phyloP scores from a whole-genome alignment of 2,797 vertebrate genomes.

The Capromys pilorides region DNA sequence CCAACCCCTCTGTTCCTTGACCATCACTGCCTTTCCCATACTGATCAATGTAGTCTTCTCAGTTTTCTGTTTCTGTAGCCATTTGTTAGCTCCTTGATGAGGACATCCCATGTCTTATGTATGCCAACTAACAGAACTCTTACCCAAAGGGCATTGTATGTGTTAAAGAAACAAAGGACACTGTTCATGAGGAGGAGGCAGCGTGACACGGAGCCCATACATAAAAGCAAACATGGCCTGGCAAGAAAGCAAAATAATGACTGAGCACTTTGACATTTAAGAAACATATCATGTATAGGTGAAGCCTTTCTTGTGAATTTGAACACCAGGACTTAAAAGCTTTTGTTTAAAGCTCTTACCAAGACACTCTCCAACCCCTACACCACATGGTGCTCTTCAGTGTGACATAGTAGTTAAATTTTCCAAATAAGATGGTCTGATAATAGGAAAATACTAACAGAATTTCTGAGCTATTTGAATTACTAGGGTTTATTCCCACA shows the following conservation, averaged over 20 bases:
- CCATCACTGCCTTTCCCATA: neutral
- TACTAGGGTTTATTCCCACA: neutral
- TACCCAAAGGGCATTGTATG: neutral
- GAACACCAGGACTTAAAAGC: neutral
- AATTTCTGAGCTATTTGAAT: neutral
- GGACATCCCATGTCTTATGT: neutral
- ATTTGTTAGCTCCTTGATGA: conserved; percentile 10
- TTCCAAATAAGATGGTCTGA: neutral
- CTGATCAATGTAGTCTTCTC: neutral
- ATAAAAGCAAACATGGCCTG: neutral
- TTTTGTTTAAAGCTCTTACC: neutral
- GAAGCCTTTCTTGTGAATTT: neutral
- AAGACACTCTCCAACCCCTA: neutral
- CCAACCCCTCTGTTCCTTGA: neutral
- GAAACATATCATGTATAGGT: neutral
- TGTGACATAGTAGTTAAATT: neutral
- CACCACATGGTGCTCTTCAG: neutral
- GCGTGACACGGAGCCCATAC: neutral
- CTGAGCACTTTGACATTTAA: neutral
- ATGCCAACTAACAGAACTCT: neutral
- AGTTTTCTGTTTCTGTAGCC: neutral
- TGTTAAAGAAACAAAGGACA: conserved; percentile 12
- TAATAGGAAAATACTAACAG: neutral
- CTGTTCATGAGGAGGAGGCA: neutral
- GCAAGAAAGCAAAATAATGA: neutral